These are phyloP conservation scores for Gadus chalcogrammus DNA, from an alignment of 2,113 vertebrate species.

Conservation along the genomic window DNA sequence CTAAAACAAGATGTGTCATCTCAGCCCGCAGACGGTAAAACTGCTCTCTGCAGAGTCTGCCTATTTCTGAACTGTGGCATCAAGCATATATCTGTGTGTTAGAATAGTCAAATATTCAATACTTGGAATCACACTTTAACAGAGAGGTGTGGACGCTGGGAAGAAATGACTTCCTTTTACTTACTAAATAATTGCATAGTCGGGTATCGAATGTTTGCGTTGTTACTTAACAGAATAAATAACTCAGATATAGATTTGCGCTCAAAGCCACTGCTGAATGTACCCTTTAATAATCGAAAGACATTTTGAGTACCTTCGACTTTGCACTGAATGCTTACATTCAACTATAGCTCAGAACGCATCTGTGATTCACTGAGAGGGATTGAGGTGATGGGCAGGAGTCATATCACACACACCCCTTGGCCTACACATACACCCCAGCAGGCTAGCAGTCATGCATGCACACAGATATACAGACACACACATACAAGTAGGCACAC, in stretches of 20 bases:
- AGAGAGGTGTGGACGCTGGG: no score
- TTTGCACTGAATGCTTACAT: background rate
- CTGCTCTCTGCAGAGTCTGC: background rate
- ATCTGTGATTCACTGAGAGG: background rate
- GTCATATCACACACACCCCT: background rate
- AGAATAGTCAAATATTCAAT: background rate
- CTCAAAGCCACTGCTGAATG: background rate
- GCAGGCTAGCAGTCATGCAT: background rate
- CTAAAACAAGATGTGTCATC: background rate
- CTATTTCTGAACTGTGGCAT: background rate
- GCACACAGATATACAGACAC: background rate
- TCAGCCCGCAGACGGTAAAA: slow-evolving; percentile 2
- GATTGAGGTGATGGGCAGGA: background rate
- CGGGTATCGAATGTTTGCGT: background rate
- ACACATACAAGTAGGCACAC: no score
- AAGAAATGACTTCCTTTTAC: background rate
- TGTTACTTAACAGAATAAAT: background rate
- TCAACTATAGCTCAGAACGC: background rate
- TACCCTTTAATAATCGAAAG: background rate
- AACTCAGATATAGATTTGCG: background rate
- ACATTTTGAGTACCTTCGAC: background rate
- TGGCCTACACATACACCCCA: background rate
- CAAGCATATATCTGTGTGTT: background rate
- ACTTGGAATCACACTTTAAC: background rate
- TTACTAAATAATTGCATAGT: background rate